Conservation (phyloP, 2,888 invertebrate genomes). For the Ametastegia equiseti region DNA sequence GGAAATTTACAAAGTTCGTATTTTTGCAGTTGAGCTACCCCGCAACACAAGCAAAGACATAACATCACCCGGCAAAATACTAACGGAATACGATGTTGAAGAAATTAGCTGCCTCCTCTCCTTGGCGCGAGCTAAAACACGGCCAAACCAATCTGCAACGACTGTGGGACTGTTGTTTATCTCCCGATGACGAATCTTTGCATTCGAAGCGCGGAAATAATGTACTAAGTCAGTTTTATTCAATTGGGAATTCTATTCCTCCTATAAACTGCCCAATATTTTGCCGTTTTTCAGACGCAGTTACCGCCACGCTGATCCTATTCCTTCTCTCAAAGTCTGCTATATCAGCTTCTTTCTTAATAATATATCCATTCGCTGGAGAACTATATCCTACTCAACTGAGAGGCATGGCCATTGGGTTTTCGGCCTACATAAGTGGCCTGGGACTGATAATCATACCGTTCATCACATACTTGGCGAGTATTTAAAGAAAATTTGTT, state of each 20-base stretch:
- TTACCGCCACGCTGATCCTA: slow-evolving; percentile 84
- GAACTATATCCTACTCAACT: slow-evolving; percentile 95
- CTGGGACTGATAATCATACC: slow-evolving; percentile 93
- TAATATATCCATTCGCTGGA: slow-evolving; percentile 95
- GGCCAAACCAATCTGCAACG: not conserved
- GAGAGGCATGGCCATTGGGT: slow-evolving; percentile 92
- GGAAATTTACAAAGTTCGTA: slow-evolving; percentile 30
- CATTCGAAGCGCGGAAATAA: no score
- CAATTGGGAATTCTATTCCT: no score
- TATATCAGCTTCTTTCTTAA: slow-evolving; percentile 93
- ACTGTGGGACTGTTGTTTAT: slow-evolving; percentile 25
- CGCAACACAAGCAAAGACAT: slow-evolving; percentile 1
- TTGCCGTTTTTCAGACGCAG: slow-evolving; percentile 81
- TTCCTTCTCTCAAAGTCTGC: slow-evolving; percentile 92
- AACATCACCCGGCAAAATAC: not conserved
- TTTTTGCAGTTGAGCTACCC: slow-evolving; percentile 38
- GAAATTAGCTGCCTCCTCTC: slow-evolving; percentile 25
- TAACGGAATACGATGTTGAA: slow-evolving; percentile 40
- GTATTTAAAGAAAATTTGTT: slow-evolving; percentile 58
- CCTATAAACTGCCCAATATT: no score
- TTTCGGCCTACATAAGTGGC: slow-evolving; percentile 94
- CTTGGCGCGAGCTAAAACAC: slow-evolving; percentile 39
- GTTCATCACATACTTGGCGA: slow-evolving; percentile 93
- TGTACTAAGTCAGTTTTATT: not conserved
- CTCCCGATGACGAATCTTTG: no score